A percentile compares a stretch with the other conserved stretches of the same genome.
phyloP scores from a whole-genome alignment of 2,113 vertebrate genomes.

The Dromaius novaehollandiae region DNA sequence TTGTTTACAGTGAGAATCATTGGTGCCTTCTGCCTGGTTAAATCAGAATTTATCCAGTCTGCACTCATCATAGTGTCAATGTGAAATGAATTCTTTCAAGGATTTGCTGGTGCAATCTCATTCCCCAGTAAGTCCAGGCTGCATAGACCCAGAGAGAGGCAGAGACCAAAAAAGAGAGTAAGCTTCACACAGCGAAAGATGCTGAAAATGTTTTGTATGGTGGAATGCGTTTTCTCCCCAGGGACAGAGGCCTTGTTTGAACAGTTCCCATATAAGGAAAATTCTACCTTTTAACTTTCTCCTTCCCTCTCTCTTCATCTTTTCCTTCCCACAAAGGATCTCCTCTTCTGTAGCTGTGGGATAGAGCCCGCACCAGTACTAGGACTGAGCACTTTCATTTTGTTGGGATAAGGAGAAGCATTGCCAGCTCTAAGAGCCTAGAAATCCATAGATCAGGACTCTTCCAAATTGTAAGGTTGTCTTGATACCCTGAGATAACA shows the following conservation, averaged over 20 bases:
- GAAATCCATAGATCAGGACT: background rate
- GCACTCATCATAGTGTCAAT: rapidly evolving
- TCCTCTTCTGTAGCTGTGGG: background rate
- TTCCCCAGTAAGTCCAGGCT: background rate
- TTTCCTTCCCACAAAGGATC: background rate
- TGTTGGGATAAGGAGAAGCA: background rate
- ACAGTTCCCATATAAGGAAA: slow-evolving; percentile 38
- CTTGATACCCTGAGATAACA: background rate
- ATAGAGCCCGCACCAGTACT: background rate
- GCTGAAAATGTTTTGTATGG: background rate
- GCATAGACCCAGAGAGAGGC: background rate
- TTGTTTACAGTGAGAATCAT: rapidly evolving
- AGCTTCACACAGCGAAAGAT: background rate
- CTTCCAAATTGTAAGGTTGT: rapidly evolving
- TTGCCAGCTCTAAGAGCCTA: background rate
- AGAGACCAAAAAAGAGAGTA: background rate
- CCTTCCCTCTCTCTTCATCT: background rate
- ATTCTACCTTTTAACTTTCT: background rate
- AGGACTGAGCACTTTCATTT: background rate
- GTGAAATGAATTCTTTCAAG: background rate
- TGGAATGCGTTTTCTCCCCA: background rate
- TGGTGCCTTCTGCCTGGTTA: background rate
- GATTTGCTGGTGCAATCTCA: background rate
- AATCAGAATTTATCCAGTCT: rapidly evolving
- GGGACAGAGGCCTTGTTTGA: slow-evolving; percentile 20